Evolutionary conservation across 2,888 invertebrate species (phyloP), one percentile per base, ranked within the genome.

Genomic region (Macrosoma leucophasiata): DNA sequence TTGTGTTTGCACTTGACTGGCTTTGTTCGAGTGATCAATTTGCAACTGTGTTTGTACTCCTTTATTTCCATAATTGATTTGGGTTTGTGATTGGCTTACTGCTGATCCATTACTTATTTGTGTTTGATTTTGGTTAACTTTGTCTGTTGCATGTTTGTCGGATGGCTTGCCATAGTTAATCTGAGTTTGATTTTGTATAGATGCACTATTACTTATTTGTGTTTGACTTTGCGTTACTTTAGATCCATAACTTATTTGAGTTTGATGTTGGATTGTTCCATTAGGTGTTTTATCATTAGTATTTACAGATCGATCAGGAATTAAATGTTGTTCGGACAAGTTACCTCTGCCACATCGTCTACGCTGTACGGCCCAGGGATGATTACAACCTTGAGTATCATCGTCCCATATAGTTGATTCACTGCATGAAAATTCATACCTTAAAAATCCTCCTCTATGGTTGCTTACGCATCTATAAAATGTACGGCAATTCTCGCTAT

Each of bases 351-450:
- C 62, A 46, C 84, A 84, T 42, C 71, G 62, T 33, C 60, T 68
- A 42, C 58, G 65, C 45, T 85, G 84, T 13, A 87, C 88, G 36
- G 87, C 86, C 84, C 88, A 88, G 19, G 87, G 86, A 62, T 93
- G 88, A 65, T 94, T 93, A 64, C 94, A 94, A 13, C 89, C 88
- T 61, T 89, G 85, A 39, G 87, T 65, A 13, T 85, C 79, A 36
- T 90, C 87, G 70, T 94, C 93, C 93, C 93, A 94, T 27, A 92
- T 89, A 3, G 94, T 94, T 27, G 90, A 89, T 29, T 89, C 87
- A 13, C 89, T 90, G 58, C 94, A 94, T 9, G 85, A 78, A 66
- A 93, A 94, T 45, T 92, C 90, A 55, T 90, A 91, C 67, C 86
- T 89, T 29, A 82, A 87, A 54, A 84, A 91, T 4, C 87, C 85